Evolutionary conservation across 2,888 invertebrate species (phyloP), one percentile per base, ranked within the genome.

Genomic region (Drymonia ruficornis): DNA sequence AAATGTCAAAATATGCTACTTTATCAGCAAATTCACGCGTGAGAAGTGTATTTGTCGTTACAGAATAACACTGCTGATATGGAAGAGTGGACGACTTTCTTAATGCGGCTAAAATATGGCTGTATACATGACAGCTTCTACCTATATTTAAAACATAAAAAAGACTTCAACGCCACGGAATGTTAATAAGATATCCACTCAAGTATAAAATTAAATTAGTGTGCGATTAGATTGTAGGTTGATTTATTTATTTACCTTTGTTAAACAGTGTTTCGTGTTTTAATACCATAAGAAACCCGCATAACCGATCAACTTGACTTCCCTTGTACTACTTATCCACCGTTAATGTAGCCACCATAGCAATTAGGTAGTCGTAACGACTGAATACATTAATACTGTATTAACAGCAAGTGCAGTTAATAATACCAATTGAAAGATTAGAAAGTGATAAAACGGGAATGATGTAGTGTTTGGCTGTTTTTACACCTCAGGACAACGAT

Each of bases 341-440:
- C 72, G 83, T 91, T 90, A 88, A 91, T 88, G 87, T 74, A 79
- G 78, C 88, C 84, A 73, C 81, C 80, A 86, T 76, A 65, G 71
- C 67, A 76, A 80, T 84, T 77, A 82, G 65, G 63, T 56, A 56
- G 52, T 66, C 67, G 71, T 61, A 56, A 56, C 56, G 53, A 61
- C 61, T 52, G 51, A 61, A 63, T 56, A 52, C 55, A 62, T 66
- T 64, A 59, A 57, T 53, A 56, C 53, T 60, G 66, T 71, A 65
- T 63, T 53, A 54, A 52, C 52, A 65, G 56, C 55, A 59, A 60
- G 56, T 54, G 36, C 19, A 50, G 45, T 45, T 45, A 55, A 42
- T 44, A 23, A 44, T 23, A 23, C 11, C 23, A 13, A 23, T 36
- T 19, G 31, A 44, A 50, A 59, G 59, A 66, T 61, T 57, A 44